phyloP scores from a whole-genome alignment of 1,140 invertebrate species.

The Octopus bimaculoides region DNA sequence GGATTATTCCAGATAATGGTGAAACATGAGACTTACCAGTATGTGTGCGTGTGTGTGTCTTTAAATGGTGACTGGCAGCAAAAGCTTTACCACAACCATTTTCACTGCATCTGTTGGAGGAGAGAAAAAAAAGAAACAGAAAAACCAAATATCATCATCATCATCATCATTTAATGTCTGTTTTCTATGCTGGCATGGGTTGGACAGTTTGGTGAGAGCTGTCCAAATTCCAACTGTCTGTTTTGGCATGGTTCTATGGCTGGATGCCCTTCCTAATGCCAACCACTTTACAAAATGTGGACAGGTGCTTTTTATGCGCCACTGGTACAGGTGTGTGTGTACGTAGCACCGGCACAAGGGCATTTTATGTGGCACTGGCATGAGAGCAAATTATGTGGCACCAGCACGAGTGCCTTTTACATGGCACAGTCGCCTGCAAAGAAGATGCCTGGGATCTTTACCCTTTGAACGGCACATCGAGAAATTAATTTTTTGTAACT shows the following conservation, averaged over 20 bases:
- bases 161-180: not conserved
- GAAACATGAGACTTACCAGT: conserved; percentile 58
- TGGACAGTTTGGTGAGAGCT: not conserved
- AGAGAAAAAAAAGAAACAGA: conserved; percentile 10
- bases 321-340: no score
- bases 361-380: no score
- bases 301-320: no score
- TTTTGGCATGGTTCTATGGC: not conserved
- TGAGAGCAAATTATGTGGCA: no score
- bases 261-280: not conserved
- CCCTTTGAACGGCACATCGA: no score
- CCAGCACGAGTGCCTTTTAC: no score
- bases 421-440: no score
- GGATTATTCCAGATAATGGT: no score
- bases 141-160: not conserved
- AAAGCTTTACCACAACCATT: conserved; percentile 88
- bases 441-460: no score
- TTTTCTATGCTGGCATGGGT: not conserved
- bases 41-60: conserved; percentile 77
- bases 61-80: conserved; percentile 89
- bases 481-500: no score
- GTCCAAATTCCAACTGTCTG: not conserved
- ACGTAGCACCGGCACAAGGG: no score
- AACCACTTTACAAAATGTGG: not conserved
- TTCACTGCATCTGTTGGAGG: conserved; percentile 67